phyloP scores from a whole-genome alignment of 2,888 invertebrate species.

The Acanthopleura granulata region DNA sequence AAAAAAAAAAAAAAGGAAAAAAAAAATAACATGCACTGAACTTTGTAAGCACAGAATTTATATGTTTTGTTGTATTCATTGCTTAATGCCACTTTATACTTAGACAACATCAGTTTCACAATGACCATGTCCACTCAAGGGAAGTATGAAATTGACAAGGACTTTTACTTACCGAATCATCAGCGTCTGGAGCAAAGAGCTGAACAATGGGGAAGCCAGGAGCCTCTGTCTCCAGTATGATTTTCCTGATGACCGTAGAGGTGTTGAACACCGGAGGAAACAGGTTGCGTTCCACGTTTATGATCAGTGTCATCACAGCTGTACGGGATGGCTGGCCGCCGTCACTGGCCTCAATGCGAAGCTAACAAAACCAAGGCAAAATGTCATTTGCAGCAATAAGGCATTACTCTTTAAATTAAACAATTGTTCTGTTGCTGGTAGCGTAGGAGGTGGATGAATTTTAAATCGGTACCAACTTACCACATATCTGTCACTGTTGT shows the following conservation, averaged over 20 bases:
- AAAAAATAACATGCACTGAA: too few species aligned
- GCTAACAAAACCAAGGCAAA: conserved; percentile 30
- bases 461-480: conserved; percentile 36
- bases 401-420: too few species aligned
- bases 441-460: too few species aligned
- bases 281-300: conserved; percentile 47
- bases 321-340: conserved; percentile 54
- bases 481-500: conserved; percentile 40
- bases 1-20: not conserved
- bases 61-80: too few species aligned
- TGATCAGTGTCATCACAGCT: conserved; percentile 43
- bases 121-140: too few species aligned
- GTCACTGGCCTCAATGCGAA: conserved; percentile 51
- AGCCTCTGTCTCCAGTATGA: conserved; percentile 50
- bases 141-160: not conserved
- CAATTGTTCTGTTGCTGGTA: too few species aligned
- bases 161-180: conserved; percentile 27
- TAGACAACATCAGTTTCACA: too few species aligned
- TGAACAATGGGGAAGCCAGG: conserved; percentile 47
- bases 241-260: conserved; percentile 75
- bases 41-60: too few species aligned
- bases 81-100: too few species aligned
- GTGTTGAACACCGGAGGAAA: conserved; percentile 66
- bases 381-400: too few species aligned
- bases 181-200: conserved; percentile 46